Evolutionary conservation across 2,797 vertebrate genomes (phyloP), one percentile per base, ranked within the genome.

Genomic region (Lagocephalus sceleratus): DNA sequence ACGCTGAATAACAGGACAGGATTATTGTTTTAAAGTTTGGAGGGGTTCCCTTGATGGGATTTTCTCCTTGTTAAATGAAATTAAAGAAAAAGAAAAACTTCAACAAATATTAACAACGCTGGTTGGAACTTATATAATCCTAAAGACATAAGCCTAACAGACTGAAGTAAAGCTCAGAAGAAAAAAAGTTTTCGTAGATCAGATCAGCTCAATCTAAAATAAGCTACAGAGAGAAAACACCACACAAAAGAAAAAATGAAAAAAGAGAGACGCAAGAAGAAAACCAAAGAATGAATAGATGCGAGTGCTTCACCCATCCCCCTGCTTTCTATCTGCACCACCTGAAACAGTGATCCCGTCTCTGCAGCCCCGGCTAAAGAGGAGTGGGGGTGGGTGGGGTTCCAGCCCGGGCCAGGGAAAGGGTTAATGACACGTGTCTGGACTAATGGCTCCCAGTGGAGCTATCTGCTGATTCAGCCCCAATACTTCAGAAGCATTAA

Each of bases 401-500:
- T 78, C 70, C 86, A 72, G 75, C 48, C 65, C 49, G 50, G 85
- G 79, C 87, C 84, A 80, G 58, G 78, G 84, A 91, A 92, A 88
- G 92, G 91, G 90, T 93, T 92, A 92, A 92, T 91, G 90, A 92
- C 82, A 91, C 78, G 88, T 87, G 87, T 89, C 89, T 89, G 72
- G 81, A 87, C 86, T 91, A 92, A 92, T 90, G 85, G 90, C 85
- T 92, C 93, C 91, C 89, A 54, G 82, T 86, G 89, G 92, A 92
- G 82, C 89, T 85, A 88, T 94, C 89, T 91, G 91, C 93, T 93
- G 91, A 90, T 87, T 91, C 91, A 93, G 92, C 88, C 84, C 88
- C 91, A 90, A 92, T 91, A 93, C 89, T 91, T 92, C 90, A 92
- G 90, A 85, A 87, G 83, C 85, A 88, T 93, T 93, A 91, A 91